phyloP scores from a whole-genome alignment of 2,113 vertebrate species.

The Neolamprologus brichardi region DNA sequence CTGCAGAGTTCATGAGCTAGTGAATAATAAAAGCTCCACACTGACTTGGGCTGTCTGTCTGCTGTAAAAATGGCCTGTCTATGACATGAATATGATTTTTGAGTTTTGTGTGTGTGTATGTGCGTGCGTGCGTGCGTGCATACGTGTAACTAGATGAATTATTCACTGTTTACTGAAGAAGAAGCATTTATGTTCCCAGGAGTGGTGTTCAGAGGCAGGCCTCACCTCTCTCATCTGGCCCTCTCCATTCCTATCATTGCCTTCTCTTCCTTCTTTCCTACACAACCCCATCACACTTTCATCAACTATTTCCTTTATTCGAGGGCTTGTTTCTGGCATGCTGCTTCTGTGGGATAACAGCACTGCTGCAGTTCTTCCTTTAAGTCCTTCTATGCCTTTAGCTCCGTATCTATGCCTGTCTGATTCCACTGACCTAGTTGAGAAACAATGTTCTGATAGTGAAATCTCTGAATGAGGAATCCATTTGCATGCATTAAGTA shows the following conservation, averaged over 20 bases:
- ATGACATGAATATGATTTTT: slow-evolving; percentile 59
- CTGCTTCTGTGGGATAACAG: not conserved
- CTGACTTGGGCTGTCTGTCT: slow-evolving; percentile 32
- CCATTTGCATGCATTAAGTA: slow-evolving; percentile 25
- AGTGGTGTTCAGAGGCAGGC: slow-evolving; percentile 58
- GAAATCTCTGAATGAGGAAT: slow-evolving; percentile 13
- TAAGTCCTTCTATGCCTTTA: not conserved
- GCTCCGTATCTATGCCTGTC: not conserved
- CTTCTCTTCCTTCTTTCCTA: not conserved
- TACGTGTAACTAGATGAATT: slow-evolving; percentile 75
- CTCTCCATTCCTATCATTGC: slow-evolving; percentile 16
- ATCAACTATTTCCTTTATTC: not conserved
- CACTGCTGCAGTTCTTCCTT: not conserved
- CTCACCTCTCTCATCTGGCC: slow-evolving; percentile 35
- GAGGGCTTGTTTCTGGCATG: not conserved
- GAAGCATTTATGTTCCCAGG: slow-evolving; percentile 76
- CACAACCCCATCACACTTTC: not conserved
- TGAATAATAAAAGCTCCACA: slow-evolving; percentile 66
- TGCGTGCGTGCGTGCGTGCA: not conserved
- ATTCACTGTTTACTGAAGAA: slow-evolving; percentile 78
- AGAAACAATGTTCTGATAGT: slow-evolving; percentile 3
- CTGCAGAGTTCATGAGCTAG: slow-evolving; percentile 64
- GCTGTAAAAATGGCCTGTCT: slow-evolving; percentile 44
- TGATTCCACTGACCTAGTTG: slow-evolving; percentile 31
- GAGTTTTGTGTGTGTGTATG: not conserved